phyloP scores from a whole-genome alignment of 2,797 vertebrate species.

The Myiothlypis coronata region DNA sequence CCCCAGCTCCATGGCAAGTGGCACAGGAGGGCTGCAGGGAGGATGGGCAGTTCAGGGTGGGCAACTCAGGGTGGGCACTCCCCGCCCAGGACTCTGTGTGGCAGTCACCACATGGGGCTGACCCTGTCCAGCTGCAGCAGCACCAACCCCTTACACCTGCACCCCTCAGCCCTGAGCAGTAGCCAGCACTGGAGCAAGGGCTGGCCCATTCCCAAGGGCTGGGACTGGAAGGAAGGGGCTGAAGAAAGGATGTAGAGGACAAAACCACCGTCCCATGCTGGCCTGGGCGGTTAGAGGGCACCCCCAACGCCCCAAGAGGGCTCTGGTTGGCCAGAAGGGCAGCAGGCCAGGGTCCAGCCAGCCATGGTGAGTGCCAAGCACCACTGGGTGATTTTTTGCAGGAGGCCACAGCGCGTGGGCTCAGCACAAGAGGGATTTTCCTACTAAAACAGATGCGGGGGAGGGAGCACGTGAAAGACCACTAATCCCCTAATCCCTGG shows the following conservation, averaged over 20 bases:
- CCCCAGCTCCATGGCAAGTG: rapidly evolving
- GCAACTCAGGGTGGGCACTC: background rate
- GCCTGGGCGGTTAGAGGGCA: background rate
- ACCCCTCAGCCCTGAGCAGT: background rate
- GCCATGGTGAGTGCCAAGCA: background rate
- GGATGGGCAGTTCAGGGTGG: background rate
- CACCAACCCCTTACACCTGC: background rate
- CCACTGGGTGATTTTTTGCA: background rate
- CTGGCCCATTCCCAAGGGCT: background rate
- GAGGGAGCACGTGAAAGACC: conserved; percentile 50
- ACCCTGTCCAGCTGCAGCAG: background rate
- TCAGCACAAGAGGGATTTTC: conserved; percentile 46
- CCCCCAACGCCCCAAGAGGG: rapidly evolving
- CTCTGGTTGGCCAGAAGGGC: background rate
- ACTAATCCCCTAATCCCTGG: conserved; percentile 65
- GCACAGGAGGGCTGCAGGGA: background rate
- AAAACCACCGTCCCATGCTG: rapidly evolving
- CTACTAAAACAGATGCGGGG: conserved; percentile 41
- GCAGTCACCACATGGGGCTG: background rate
- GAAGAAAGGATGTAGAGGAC: background rate
- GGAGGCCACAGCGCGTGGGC: background rate
- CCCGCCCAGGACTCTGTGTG: rapidly evolving
- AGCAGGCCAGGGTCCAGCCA: background rate
- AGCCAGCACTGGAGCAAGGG: background rate
- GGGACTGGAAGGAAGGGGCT: background rate